Base-by-base conservation (phyloP, 23 tunicate species). In the Halocynthia roretzi region DNA sequence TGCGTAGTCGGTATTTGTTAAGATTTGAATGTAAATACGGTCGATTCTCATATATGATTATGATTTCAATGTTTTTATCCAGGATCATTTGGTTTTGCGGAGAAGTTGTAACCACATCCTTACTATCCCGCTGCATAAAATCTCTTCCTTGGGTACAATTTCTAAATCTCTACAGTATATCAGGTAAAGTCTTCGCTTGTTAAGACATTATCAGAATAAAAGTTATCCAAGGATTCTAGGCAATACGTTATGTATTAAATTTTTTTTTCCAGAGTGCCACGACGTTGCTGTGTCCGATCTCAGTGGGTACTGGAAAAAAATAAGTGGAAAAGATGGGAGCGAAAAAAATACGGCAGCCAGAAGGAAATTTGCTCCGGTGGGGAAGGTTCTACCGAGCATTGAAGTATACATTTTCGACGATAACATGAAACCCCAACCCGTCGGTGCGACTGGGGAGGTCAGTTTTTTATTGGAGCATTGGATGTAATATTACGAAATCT, bases 391-490 rank as follows among this genome's bases (percentile, higher is more conserved):
- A n/a, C 86, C 91, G n/a, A 91, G 97, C 40, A 80, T 92, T 10
- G 71, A 80, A 50, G 84, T 92, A 23, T 80, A 61, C 18, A 86
- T 92, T 60, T 54, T 82, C 51, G 90, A 92, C 73, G 87, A 86
- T 6, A 85, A 86, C 9, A 72, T 85, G 52, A 85, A 85, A 21
- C 65, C 50, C 7, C 91, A 91, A 77, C 97, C 97, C 7, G 86
- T 84, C 0, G 97, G 97, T 23, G 83, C 81, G 86, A 71, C 97
- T 5, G 97, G 97, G 82, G 97, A 91, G 87, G 97, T 91, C 2
- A 21, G 64, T 5, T 8, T 12, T n/a, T n/a, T 50, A 10, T 23
- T 8, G 62, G 7, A 17, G 15, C 77, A 40, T n/a, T 51, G n/a
- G 66, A 19, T 51, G 15, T 2, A 14, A 72, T 20, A 76, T 20